Percentiles rank a stretch among this genome's conserved stretches.
Conservation (phyloP, 2,888 invertebrate species). For the Eristalis intricaria region DNA sequence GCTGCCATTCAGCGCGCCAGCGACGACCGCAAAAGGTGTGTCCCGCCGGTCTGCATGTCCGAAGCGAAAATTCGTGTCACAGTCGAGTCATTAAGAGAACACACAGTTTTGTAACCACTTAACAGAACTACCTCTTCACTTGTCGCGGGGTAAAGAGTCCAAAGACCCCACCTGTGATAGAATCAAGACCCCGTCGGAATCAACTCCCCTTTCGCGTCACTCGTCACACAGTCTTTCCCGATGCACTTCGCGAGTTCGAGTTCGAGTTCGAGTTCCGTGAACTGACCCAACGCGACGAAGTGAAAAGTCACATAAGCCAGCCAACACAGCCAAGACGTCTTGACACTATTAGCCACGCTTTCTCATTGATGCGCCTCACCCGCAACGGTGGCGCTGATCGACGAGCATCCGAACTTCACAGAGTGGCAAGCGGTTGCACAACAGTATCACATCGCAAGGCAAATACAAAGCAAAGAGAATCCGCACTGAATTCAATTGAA, state of each 20-base stretch:
- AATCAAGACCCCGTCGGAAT: neutral
- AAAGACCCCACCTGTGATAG: neutral
- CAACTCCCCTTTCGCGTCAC: neutral
- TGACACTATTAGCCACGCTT: slow-evolving; percentile 61
- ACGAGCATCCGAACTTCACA: slow-evolving; percentile 14
- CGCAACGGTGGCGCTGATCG: slow-evolving; percentile 16
- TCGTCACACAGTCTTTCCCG: neutral
- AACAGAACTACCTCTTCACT: neutral
- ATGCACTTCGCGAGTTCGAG: neutral
- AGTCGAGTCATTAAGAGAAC: neutral
- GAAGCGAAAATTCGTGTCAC: neutral
- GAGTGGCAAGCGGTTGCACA: slow-evolving; percentile 23
- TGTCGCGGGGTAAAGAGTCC: neutral
- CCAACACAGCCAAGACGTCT: slow-evolving; percentile 46
- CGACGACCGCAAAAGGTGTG: neutral
- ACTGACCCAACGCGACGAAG: slow-evolving; percentile 44
- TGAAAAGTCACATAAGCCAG: slow-evolving; percentile 35
- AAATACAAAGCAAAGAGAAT: neutral
- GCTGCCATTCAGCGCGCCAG: neutral
- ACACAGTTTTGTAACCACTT: neutral
- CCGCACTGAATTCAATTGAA: slow-evolving; percentile 1
- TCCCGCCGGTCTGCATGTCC: neutral
- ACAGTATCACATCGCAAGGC: neutral
- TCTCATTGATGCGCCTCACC: slow-evolving; percentile 59
- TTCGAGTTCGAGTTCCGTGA: neutral